A percentile compares a stretch with the other conserved stretches of the same genome.
phyloP scores from a whole-genome alignment of 1,140 invertebrate species.

The Heliconius congener region DNA sequence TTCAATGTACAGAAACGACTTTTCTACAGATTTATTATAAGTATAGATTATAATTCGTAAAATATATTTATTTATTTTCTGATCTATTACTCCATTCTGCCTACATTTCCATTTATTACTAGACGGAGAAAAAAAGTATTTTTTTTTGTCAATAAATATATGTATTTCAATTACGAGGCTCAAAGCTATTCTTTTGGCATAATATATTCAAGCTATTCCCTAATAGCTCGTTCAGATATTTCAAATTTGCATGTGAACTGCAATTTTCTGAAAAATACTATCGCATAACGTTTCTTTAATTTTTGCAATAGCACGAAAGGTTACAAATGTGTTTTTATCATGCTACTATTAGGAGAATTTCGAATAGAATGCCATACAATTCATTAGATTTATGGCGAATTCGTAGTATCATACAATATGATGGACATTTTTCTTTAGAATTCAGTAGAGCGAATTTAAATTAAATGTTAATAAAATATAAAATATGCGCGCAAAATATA shows the following conservation, averaged over 20 bases:
- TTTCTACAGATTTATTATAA: too few relatives aligned
- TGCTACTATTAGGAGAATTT: background rate
- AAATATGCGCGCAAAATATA: too few relatives aligned
- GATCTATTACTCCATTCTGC: too few relatives aligned
- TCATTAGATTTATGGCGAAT: background rate
- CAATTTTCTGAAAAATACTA: background rate
- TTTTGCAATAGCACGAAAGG: constrained; percentile 3
- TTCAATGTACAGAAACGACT: too few relatives aligned
- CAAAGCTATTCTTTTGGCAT: background rate
- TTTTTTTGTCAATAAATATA: too few relatives aligned
- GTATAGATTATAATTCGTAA: too few relatives aligned
- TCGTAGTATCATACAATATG: background rate
- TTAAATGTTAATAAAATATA: too few relatives aligned
- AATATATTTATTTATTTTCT: too few relatives aligned
- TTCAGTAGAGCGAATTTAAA: too few relatives aligned
- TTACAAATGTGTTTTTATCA: constrained; percentile 1
- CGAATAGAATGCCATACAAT: background rate
- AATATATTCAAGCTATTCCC: constrained; percentile 4
- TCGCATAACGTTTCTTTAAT: background rate
- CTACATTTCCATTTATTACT: too few relatives aligned
- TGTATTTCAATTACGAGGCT: background rate
- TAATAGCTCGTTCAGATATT: background rate
- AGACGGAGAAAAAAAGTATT: too few relatives aligned
- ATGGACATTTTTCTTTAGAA: background rate
- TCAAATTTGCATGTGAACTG: constrained; percentile 1